Evolutionary conservation across 2,888 invertebrate species (phyloP).

Genomic region (Pheosia tremula): DNA sequence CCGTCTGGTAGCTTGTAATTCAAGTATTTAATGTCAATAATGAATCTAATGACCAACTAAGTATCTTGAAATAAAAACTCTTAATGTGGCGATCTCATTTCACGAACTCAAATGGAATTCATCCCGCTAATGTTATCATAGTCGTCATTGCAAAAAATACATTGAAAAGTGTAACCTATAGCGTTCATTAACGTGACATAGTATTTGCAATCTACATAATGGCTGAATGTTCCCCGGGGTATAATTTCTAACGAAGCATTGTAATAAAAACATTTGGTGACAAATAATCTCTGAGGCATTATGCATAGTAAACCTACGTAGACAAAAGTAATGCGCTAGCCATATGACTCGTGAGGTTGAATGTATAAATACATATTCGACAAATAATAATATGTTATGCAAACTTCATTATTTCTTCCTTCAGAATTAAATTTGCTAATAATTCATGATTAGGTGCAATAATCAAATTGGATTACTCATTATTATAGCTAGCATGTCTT

Average conservation of each 20-base stretch:
- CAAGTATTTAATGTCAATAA: too few relatives aligned
- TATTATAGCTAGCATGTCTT: too few relatives aligned
- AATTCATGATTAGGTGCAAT: too few relatives aligned
- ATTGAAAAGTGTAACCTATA: neutral
- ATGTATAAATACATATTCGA: too few relatives aligned
- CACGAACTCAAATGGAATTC: neutral
- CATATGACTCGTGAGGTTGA: too few relatives aligned
- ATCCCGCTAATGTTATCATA: neutral
- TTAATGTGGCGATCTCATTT: neutral
- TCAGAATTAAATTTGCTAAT: too few relatives aligned
- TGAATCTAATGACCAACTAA: neutral
- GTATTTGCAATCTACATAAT: conserved; percentile 1
- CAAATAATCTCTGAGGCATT: neutral
- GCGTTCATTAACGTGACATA: neutral
- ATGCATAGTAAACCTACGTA: too few relatives aligned
- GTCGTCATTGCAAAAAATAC: neutral
- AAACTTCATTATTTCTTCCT: too few relatives aligned
- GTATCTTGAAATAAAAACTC: neutral
- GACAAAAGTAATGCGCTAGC: too few relatives aligned
- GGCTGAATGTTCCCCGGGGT: neutral
- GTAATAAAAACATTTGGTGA: neutral
- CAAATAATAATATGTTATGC: too few relatives aligned
- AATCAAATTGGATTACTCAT: too few relatives aligned
- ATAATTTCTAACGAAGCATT: neutral
- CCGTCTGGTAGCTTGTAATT: too few relatives aligned